Conservation (phyloP, 2,888 invertebrate species). For the Brassicogethes aeneus region DNA sequence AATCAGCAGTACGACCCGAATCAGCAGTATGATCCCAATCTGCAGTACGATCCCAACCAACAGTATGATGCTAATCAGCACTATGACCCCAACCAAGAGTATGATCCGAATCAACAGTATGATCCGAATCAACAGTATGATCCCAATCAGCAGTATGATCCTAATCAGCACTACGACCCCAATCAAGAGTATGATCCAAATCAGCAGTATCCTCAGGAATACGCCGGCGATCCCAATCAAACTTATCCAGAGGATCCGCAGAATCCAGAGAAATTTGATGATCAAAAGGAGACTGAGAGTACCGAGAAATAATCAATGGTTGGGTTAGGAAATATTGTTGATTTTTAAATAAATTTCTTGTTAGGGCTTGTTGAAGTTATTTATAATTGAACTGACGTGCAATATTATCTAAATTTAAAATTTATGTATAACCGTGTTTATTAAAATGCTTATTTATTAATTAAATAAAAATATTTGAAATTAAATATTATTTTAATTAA, state of each 20-base stretch:
- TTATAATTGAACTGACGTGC: not conserved
- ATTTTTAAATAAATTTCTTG: not conserved
- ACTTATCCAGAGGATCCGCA: conserved; percentile 5
- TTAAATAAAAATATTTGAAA: no score
- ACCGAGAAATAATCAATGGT: conserved; percentile 7
- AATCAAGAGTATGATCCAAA: conserved; percentile 18
- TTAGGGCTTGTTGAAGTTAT: not conserved
- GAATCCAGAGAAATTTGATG: not conserved
- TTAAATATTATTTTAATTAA: no score
- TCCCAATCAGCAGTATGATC: conserved; percentile 31
- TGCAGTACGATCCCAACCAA: conserved; percentile 17
- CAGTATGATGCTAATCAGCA: conserved; percentile 16
- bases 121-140: conserved; percentile 23
- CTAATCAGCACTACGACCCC: conserved; percentile 13
- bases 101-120: conserved; percentile 26
- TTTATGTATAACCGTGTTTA: no score
- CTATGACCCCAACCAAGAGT: conserved; percentile 30
- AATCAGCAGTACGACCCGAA: conserved; percentile 16
- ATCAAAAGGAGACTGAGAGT: conserved; percentile 8
- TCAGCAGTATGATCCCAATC: conserved; percentile 17
- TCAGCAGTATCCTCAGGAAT: conserved; percentile 8
- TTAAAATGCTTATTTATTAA: no score
- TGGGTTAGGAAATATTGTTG: conserved; percentile 1
- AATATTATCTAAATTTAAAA: no score
- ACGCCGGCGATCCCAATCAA: conserved; percentile 10